Conservation (phyloP, 2,113 vertebrate species). For the Sceloporus undulatus region DNA sequence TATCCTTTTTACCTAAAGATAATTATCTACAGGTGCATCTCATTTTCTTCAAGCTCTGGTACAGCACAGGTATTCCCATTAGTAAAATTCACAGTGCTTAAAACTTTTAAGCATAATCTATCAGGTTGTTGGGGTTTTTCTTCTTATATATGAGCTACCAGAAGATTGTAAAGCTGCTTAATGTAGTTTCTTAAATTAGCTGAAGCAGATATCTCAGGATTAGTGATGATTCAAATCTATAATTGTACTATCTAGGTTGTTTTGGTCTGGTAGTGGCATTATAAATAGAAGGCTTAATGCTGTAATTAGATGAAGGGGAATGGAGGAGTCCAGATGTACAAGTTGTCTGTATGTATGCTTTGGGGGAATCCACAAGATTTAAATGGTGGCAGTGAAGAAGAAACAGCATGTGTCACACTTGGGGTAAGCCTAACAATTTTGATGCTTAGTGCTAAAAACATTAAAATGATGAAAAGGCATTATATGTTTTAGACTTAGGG, state of each 20-base stretch:
- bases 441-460: neutral
- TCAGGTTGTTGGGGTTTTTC: conserved; percentile 47
- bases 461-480: neutral
- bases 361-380: conserved; percentile 57
- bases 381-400: conserved; percentile 51
- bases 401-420: conserved; percentile 2
- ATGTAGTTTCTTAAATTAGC: conserved; percentile 62
- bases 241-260: conserved; percentile 59
- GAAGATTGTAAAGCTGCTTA: conserved; percentile 65
- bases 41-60: no score
- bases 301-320: conserved; percentile 55
- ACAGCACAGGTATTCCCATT: neutral
- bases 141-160: conserved; percentile 51
- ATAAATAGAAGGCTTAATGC: conserved; percentile 78
- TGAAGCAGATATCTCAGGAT: conserved; percentile 69
- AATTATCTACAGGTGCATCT: no score
- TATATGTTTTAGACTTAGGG: neutral
- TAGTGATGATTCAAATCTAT: conserved; percentile 69
- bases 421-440: conserved; percentile 51
- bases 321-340: conserved; percentile 39
- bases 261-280: conserved; percentile 69
- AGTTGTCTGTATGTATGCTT: conserved; percentile 6
- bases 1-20: no score
- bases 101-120: neutral
- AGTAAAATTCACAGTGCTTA: neutral